phyloP scores from a whole-genome alignment of 2,113 vertebrate genomes.

The Rissa tridactyla region DNA sequence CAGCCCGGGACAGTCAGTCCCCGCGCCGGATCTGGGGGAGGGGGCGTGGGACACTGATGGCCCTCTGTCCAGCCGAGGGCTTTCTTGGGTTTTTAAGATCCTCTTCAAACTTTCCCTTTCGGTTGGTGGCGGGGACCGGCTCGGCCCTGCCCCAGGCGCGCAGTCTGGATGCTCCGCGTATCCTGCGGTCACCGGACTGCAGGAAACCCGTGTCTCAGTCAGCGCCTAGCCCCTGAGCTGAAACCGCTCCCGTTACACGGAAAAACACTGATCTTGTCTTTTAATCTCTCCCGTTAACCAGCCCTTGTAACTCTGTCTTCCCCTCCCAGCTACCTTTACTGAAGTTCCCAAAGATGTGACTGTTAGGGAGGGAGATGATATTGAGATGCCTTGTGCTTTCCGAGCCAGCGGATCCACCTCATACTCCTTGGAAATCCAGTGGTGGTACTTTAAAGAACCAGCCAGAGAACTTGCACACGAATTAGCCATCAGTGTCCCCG shows the following conservation, averaged over 20 bases:
- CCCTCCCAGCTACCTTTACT: constrained; percentile 85
- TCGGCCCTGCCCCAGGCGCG: not conserved
- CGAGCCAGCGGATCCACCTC: constrained; percentile 86
- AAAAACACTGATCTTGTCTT: not conserved
- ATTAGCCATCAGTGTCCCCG: constrained; percentile 82
- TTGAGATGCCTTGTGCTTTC: constrained; percentile 97
- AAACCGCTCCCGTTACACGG: not conserved
- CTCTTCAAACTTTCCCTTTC: not conserved
- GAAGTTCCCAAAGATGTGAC: constrained; percentile 95
- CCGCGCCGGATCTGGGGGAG: not conserved
- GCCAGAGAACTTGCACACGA: constrained; percentile 83
- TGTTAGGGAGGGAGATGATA: constrained; percentile 91
- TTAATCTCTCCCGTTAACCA: constrained; percentile 45
- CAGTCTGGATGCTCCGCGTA: not conserved
- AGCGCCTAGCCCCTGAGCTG: not conserved
- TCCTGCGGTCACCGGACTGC: not conserved
- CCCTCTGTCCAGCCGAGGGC: not conserved
- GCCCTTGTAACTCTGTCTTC: constrained; percentile 66
- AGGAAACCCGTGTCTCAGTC: not conserved
- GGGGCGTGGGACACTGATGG: not conserved
- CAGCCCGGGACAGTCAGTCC: not conserved
- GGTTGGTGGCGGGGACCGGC: not conserved
- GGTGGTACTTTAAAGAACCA: constrained; percentile 93
- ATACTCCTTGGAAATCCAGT: constrained; percentile 95
- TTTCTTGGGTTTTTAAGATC: not conserved